Conservation (phyloP, 1,140 invertebrate genomes). For the Tetramorium simillimum region DNA sequence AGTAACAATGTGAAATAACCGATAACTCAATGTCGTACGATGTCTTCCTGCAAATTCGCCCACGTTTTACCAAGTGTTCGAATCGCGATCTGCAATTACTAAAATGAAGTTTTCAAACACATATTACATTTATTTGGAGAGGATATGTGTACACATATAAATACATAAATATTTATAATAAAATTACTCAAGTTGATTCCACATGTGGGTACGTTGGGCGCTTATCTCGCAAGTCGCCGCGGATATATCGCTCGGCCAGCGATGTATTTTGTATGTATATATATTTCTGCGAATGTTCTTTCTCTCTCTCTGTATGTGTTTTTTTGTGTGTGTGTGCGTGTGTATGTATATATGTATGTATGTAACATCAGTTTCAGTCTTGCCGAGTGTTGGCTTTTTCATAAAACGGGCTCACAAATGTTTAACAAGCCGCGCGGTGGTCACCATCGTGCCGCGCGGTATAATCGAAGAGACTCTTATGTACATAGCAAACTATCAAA, state of each 20-base stretch:
- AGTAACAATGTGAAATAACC: neutral
- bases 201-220: conserved; percentile 45
- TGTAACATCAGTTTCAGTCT: conserved; percentile 53
- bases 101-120: conserved; percentile 71
- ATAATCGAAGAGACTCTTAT: conserved; percentile 66
- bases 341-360: neutral
- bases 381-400: conserved; percentile 11
- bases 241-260: conserved; percentile 10
- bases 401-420: conserved; percentile 64
- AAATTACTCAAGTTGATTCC: conserved; percentile 73
- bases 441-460: conserved; percentile 22
- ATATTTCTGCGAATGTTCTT: neutral
- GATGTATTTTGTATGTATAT: neutral
- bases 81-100: neutral
- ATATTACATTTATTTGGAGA: conserved; percentile 81
- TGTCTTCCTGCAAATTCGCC: neutral
- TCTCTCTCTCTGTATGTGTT: neutral
- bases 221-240: conserved; percentile 28
- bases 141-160: conserved; percentile 82
- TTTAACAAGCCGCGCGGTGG: conserved; percentile 55
- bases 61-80: neutral
- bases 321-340: neutral
- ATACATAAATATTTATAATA: conserved; percentile 82
- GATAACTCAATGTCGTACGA: neutral
- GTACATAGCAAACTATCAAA: conserved; percentile 78